These are phyloP conservation scores for Babyrousa celebensis DNA, from an alignment of 2,797 vertebrate species.

Conservation along the genomic window DNA sequence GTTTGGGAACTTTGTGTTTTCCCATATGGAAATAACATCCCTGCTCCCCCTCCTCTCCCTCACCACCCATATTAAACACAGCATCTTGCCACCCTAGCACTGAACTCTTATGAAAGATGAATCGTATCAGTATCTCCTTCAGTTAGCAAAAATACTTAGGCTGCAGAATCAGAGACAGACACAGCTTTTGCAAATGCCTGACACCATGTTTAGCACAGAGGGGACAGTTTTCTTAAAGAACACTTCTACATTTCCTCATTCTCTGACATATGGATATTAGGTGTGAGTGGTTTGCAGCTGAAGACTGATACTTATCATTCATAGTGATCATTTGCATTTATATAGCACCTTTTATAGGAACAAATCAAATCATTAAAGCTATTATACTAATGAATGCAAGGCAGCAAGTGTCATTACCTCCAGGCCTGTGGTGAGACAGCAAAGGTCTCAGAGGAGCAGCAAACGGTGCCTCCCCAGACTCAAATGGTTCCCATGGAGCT, in stretches of 20 bases:
- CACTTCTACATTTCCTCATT: constrained; percentile 29
- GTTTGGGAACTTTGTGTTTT: neutral
- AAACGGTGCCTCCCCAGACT: neutral
- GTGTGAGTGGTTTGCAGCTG: constrained; percentile 37
- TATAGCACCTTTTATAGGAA: constrained; percentile 74
- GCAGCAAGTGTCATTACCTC: constrained; percentile 49
- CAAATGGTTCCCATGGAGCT: neutral
- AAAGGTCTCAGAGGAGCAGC: constrained; percentile 52
- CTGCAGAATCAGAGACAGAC: neutral
- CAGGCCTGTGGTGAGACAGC: neutral
- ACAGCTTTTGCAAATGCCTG: neutral
- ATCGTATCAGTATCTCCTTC: constrained; percentile 27
- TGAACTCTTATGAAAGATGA: constrained; percentile 46
- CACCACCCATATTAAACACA: neutral
- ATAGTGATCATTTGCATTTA: constrained; percentile 80
- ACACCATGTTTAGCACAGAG: constrained; percentile 51
- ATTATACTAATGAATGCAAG: constrained; percentile 79
- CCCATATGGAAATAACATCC: constrained; percentile 42
- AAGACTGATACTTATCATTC: constrained; percentile 73
- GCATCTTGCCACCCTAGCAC: neutral
- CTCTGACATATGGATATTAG: constrained; percentile 50
- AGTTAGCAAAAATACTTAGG: constrained; percentile 52
- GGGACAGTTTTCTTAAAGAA: constrained; percentile 59
- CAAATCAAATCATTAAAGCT: constrained; percentile 79
- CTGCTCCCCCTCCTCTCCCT: fast-evolving